phyloP scores from a whole-genome alignment of 2,888 invertebrate genomes.

The Drosophila buzzatii region DNA sequence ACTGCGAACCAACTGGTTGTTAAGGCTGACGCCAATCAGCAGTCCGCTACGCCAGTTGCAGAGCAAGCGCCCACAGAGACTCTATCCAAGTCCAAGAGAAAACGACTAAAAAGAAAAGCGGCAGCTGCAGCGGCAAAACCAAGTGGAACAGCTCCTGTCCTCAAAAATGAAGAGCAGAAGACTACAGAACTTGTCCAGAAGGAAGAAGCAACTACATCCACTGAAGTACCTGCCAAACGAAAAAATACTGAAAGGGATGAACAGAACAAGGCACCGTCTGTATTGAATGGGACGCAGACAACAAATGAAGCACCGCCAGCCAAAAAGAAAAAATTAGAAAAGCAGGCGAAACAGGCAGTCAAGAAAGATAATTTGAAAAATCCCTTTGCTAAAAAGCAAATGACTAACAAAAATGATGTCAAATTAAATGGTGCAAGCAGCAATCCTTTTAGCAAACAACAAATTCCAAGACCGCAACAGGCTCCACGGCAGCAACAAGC shows the following conservation, averaged over 20 bases:
- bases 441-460: constrained; percentile 25
- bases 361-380: constrained; percentile 27
- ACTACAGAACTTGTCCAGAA: constrained; percentile 7
- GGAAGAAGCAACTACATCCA: neutral
- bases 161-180: neutral
- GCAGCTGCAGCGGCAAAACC: constrained; percentile 44
- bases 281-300: constrained; percentile 4
- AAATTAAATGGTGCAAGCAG: neutral
- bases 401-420: constrained; percentile 15
- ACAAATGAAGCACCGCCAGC: neutral
- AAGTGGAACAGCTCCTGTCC: neutral
- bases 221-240: constrained; percentile 5
- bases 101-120: constrained; percentile 71
- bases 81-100: constrained; percentile 65
- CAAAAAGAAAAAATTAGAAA: constrained; percentile 21
- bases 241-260: neutral
- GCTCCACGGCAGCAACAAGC: neutral
- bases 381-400: constrained; percentile 36
- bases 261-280: neutral
- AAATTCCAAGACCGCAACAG: neutral
- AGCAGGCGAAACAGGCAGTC: neutral
- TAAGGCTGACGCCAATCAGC: constrained; percentile 5
- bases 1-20: constrained; percentile 5
- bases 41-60: neutral
- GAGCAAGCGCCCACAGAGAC: constrained; percentile 34